phyloP scores from a whole-genome alignment of 2,888 invertebrate genomes.

The Nomada lathburiana region DNA sequence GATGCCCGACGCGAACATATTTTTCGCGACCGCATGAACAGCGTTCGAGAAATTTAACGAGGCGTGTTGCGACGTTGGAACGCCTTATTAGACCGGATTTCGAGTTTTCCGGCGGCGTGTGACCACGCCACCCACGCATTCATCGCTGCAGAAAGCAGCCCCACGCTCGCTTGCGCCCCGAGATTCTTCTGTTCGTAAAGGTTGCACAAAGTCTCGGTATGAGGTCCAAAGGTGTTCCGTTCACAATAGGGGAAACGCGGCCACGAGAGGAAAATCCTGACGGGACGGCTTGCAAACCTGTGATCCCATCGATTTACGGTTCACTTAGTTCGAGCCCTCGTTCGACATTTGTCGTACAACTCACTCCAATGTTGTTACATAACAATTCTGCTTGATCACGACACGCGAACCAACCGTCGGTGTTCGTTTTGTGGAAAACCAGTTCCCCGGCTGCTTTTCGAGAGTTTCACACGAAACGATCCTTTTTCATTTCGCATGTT shows the following conservation, averaged over 20 bases:
- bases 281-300: constrained; percentile 54
- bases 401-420: constrained; percentile 42
- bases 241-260: constrained; percentile 62
- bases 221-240: constrained; percentile 82
- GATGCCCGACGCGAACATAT: not conserved
- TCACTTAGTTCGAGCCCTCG: constrained; percentile 83
- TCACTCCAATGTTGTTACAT: constrained; percentile 81
- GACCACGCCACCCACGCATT: constrained; percentile 79
- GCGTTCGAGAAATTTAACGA: constrained; percentile 52
- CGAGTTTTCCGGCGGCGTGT: constrained; percentile 49
- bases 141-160: constrained; percentile 76
- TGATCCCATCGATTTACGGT: constrained; percentile 81
- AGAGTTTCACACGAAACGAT: not conserved
- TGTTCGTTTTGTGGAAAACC: constrained; percentile 11
- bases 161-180: constrained; percentile 15
- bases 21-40: constrained; percentile 10
- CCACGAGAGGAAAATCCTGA: constrained; percentile 71
- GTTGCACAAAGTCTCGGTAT: constrained; percentile 82
- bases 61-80: constrained; percentile 44
- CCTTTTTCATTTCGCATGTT: not conserved
- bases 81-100: constrained; percentile 67
- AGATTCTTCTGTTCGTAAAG: constrained; percentile 65
- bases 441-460: not conserved
- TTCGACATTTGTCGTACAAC: constrained; percentile 84
- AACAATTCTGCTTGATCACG: constrained; percentile 75